A percentile compares a stretch with the other conserved stretches of the same genome.
These are phyloP conservation scores for Diadema setosum DNA, from an alignment of 35 echinoderm and acorn worm genomes.

Conservation along the genomic window DNA sequence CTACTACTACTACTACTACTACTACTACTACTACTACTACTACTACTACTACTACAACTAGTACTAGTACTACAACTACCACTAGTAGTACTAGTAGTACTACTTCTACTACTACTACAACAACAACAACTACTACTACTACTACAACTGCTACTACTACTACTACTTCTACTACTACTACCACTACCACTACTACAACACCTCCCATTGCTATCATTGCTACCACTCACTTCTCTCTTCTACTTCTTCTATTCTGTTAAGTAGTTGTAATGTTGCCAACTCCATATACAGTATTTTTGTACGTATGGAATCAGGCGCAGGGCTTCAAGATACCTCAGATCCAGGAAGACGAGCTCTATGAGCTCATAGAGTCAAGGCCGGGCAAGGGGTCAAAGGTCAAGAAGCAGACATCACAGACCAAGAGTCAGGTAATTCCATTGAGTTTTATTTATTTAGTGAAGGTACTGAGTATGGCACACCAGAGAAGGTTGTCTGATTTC, in stretches of 20 bases:
- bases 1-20: too few relatives aligned
- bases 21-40: neutral
- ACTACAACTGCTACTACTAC: neutral
- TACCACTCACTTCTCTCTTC: neutral
- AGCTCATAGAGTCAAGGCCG: constrained; percentile 65
- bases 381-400: constrained; percentile 50
- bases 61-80: neutral
- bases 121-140: neutral
- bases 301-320: constrained; percentile 35
- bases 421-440: too few relatives aligned
- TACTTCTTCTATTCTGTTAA: neutral
- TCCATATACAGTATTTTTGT: too few relatives aligned
- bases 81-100: neutral
- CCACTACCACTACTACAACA: neutral
- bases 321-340: constrained; percentile 28
- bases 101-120: neutral
- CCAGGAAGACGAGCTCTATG: constrained; percentile 66
- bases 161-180: neutral
- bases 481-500: too few relatives aligned
- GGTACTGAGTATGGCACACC: too few relatives aligned
- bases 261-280: too few relatives aligned
- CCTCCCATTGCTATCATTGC: neutral
- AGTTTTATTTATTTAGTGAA: too few relatives aligned
- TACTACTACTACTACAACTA: neutral
- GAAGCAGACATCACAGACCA: neutral